Base-by-base conservation (phyloP, 1,140 invertebrate genomes). In the Thalassaphorura encarpata region DNA sequence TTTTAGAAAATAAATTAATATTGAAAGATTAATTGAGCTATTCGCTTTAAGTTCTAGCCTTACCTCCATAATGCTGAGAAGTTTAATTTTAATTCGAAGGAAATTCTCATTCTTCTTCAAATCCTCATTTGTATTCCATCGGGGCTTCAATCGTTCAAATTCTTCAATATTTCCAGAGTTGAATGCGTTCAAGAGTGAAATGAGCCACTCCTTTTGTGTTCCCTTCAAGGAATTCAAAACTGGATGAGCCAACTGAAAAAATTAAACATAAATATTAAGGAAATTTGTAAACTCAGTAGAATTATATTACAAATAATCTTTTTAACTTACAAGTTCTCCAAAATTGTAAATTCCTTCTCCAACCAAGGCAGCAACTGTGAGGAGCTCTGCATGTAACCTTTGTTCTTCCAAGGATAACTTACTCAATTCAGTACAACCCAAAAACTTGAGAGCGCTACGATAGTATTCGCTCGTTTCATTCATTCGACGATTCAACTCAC, bases 321-420 rank as follows among this genome's bases (percentile, higher is more conserved):
- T 48, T 28, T 46, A 59, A 49, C 74, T 72, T 67, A 87, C 81
- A 67, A 99, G 73, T 75, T 99, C 96, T 0, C 94, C 95, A 67
- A 99, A 84, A 72, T 99, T 99, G 71, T 97, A 99, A 18, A 99
- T 88, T 36, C 87, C 89, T 67, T 97, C 88, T 11, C 94, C 95
- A 1, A 97, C 71, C 13, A 99, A 77, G 0, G 94, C 95, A 11
- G 96, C 94, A 4, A 99, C 73, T 0, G 91, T 88, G 16, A 99
- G 76, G 64, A 91, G 86, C 69, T 94, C 90, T 0, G 94, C 95
- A 69, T 85, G 84, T 63, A 84, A 83, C 57, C 79, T 79, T 73
- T 87, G 85, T 68, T 83, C 81, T 63, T 80, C 78, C 54, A 72
- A 75, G 31, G 73, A 73, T 21, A 81, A 68, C 16, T 80, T 82